phyloP scores from a whole-genome alignment of 2,888 invertebrate species.

The Glaucopsyche alexis region DNA sequence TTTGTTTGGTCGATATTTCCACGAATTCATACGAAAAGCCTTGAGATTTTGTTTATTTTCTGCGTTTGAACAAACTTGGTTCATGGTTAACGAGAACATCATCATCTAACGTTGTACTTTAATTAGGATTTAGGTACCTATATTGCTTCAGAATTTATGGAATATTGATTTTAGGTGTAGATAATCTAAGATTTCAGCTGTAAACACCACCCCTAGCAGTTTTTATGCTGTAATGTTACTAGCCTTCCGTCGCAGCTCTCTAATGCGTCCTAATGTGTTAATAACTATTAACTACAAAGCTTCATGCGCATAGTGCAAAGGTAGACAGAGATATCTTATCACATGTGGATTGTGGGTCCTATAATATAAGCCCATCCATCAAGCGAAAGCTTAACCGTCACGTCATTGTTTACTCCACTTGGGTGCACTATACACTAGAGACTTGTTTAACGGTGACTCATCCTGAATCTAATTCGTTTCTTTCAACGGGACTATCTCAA shows the following conservation, averaged over 20 bases:
- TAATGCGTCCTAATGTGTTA: no score
- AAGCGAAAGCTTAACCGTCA: not conserved
- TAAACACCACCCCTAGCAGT: no score
- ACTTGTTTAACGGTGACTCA: not conserved
- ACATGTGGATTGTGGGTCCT: not conserved
- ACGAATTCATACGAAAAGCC: constrained; percentile 30
- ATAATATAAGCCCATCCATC: not conserved
- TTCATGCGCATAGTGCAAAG: not conserved
- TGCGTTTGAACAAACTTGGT: not conserved
- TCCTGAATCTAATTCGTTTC: not conserved
- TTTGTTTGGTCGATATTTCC: constrained; percentile 40
- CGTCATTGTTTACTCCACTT: not conserved
- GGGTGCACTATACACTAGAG: not conserved
- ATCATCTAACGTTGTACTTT: no score
- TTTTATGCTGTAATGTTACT: no score
- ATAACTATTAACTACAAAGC: not conserved
- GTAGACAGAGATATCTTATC: not conserved
- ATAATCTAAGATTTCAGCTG: no score
- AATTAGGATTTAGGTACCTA: no score
- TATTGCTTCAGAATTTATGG: no score
- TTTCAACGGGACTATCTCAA: no score
- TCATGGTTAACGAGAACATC: no score
- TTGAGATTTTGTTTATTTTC: constrained; percentile 34
- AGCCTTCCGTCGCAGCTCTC: no score
- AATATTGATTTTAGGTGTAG: no score